These are phyloP conservation scores for pig (Sus scrofa) DNA, from an alignment of 2,113 vertebrate genomes.

Conservation along the genomic window T2T-Sscrofa CM000826.6:103716001-103716500, in stretches of 20 bases:
- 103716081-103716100: slow-evolving; percentile 45
- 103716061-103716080: not conserved
- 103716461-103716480: slow-evolving; percentile 84
- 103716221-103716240: not conserved
- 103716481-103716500: slow-evolving; percentile 76
- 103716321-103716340: not conserved
- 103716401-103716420: slow-evolving; percentile 24
- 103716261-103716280: not conserved
- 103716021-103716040: slow-evolving; percentile 91
- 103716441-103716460: slow-evolving; percentile 55
- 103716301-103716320: not conserved
- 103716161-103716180: not conserved
- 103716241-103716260: not conserved
- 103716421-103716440: slow-evolving; percentile 65
- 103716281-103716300: not conserved
- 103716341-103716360: not conserved
- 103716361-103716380: not conserved
- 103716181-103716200: slow-evolving; percentile 29
- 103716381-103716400: not conserved
- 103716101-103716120: not conserved
- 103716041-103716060: slow-evolving; percentile 51
- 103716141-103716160: slow-evolving; percentile 31
- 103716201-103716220: not conserved
- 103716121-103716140: not conserved
- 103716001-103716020: slow-evolving; percentile 94